Conservation (phyloP, 2,797 vertebrate species). For the Pyrocephalus nanus region DNA sequence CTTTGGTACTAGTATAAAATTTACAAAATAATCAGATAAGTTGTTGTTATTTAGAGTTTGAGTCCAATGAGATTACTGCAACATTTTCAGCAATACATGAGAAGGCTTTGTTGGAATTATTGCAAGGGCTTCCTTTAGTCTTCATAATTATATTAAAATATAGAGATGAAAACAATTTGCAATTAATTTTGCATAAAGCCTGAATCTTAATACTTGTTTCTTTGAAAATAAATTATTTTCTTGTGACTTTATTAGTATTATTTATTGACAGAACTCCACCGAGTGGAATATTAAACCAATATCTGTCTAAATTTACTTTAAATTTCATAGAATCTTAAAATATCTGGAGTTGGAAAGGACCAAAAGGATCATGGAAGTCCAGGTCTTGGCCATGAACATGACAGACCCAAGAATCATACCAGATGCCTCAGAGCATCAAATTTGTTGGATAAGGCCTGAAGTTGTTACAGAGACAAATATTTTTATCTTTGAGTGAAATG, state of each 20-base stretch:
- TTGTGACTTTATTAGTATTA: background rate
- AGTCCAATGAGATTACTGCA: background rate
- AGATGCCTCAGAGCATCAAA: background rate
- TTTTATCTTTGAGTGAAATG: background rate
- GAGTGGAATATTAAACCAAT: background rate
- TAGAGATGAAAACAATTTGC: background rate
- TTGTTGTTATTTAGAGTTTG: background rate
- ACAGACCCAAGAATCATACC: background rate
- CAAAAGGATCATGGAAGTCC: background rate
- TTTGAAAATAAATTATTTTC: background rate
- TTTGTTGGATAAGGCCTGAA: background rate
- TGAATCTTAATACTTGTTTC: background rate
- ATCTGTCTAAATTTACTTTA: background rate
- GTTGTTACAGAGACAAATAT: background rate
- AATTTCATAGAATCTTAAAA: background rate
- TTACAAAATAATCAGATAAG: background rate
- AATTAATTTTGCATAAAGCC: background rate
- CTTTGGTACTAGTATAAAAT: background rate
- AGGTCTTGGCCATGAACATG: background rate
- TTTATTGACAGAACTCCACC: background rate
- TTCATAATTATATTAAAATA: background rate
- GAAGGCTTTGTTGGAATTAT: background rate
- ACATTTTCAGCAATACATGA: accelerated
- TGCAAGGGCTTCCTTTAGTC: background rate
- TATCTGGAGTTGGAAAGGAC: background rate